Percentiles rank a stretch among this genome's conserved stretches.
These are phyloP conservation scores for Ericerus pela DNA, from an alignment of 1,140 invertebrate genomes.

Conservation along the genomic window DNA sequence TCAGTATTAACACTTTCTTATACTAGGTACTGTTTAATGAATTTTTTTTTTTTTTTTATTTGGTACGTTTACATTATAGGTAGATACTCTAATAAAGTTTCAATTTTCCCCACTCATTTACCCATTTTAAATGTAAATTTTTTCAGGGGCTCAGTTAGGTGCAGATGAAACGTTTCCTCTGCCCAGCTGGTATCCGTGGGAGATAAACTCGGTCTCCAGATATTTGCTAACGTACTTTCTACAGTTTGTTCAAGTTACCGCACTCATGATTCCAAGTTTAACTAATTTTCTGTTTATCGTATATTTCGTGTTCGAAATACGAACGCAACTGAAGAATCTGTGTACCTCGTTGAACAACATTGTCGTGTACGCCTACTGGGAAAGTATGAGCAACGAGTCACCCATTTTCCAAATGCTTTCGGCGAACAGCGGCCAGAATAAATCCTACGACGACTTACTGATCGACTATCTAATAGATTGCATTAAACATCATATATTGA, in stretches of 20 bases:
- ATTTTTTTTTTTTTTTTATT: too few species aligned
- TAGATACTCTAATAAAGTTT: not conserved
- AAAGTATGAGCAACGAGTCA: slow-evolving; percentile 6
- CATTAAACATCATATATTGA: slow-evolving; percentile 9
- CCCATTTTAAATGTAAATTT: not conserved
- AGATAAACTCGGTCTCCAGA: not conserved
- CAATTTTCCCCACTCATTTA: not conserved
- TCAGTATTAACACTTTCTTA: too few species aligned
- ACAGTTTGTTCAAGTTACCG: slow-evolving; percentile 1
- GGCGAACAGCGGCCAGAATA: not conserved
- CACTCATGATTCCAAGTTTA: not conserved
- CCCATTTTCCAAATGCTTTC: slow-evolving; percentile 4
- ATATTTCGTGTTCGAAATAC: not conserved
- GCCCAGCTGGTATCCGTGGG: slow-evolving; percentile 1
- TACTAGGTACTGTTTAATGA: too few species aligned
- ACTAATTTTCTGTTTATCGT: not conserved
- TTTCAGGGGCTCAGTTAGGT: not conserved
- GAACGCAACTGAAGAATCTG: not conserved
- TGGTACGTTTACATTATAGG: not conserved
- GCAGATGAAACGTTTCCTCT: not conserved
- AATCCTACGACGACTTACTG: slow-evolving; percentile 1
- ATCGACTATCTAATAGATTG: not conserved
- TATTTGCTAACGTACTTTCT: not conserved
- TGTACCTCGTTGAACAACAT: slow-evolving; percentile 4
- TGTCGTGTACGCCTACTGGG: slow-evolving; percentile 2